These are phyloP conservation scores for Leptopilina myrica DNA, from an alignment of 2,888 invertebrate genomes.

Conservation along the genomic window DNA sequence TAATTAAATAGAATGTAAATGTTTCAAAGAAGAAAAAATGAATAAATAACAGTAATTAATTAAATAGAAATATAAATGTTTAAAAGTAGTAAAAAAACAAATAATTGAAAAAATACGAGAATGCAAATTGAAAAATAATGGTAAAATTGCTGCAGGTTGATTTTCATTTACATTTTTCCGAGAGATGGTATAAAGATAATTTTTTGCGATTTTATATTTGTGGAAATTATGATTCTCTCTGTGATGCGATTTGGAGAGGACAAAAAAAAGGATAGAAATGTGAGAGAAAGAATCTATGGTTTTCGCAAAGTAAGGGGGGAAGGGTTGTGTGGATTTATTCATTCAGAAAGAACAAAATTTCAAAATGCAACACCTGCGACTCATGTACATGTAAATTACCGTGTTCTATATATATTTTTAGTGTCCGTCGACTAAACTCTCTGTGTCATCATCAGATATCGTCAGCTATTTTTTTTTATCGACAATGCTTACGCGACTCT, in stretches of 20 bases:
- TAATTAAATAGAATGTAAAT: too few species aligned
- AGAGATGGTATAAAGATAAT: constrained; percentile 49
- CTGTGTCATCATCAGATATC: constrained; percentile 33
- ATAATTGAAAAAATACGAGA: neutral
- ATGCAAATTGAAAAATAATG: neutral
- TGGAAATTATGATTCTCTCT: constrained; percentile 29
- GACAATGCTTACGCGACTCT: constrained; percentile 44
- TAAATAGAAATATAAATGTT: too few species aligned
- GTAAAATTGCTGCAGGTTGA: constrained; percentile 3
- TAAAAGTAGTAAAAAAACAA: too few species aligned
- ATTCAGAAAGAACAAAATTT: constrained; percentile 62
- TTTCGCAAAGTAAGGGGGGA: constrained; percentile 14
- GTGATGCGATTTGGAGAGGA: too few species aligned
- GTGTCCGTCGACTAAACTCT: constrained; percentile 43
- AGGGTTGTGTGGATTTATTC: constrained; percentile 62
- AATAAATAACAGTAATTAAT: too few species aligned
- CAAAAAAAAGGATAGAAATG: neutral
- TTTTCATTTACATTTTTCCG: constrained; percentile 15
- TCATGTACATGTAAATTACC: constrained; percentile 26
- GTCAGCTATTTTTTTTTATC: constrained; percentile 29
- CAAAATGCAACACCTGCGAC: constrained; percentile 61
- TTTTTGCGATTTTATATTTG: constrained; percentile 52
- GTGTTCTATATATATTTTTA: neutral
- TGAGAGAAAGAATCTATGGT: neutral
- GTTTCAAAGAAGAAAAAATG: too few species aligned